These are phyloP conservation scores for Vimba vimba DNA, from an alignment of 2,113 vertebrate species.

Conservation along the genomic window DNA sequence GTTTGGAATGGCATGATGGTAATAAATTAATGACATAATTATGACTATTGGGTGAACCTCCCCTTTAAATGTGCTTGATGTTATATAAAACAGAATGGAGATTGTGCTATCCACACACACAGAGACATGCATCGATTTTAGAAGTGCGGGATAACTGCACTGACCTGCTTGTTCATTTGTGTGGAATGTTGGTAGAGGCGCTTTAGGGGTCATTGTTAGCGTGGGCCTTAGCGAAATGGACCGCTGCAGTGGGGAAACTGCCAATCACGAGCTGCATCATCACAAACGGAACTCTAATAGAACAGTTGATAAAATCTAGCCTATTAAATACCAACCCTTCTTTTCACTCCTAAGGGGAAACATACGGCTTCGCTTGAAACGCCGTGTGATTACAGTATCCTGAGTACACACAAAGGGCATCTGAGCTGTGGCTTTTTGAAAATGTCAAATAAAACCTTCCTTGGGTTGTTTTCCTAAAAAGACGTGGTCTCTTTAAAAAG, in stretches of 20 bases:
- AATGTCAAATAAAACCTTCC: constrained; percentile 44
- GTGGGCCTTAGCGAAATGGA: constrained; percentile 67
- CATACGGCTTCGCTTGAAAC: constrained; percentile 1
- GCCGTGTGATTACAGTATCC: constrained; percentile 12
- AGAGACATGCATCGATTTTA: constrained; percentile 65
- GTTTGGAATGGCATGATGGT: not conserved
- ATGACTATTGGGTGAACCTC: not conserved
- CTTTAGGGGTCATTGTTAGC: constrained; percentile 74
- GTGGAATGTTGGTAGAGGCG: constrained; percentile 71
- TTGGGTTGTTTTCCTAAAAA: constrained; percentile 51
- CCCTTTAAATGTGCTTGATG: constrained; percentile 22
- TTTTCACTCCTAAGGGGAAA: constrained; percentile 28
- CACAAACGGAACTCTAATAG: not conserved
- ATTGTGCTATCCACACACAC: constrained; percentile 43
- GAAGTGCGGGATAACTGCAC: constrained; percentile 53
- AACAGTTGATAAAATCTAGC: constrained; percentile 18
- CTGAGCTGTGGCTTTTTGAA: constrained; percentile 34
- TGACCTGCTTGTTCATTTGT: constrained; percentile 76
- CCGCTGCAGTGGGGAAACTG: constrained; percentile 39
- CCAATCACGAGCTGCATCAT: constrained; percentile 3
- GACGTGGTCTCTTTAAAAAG: constrained; percentile 52
- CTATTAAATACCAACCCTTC: constrained; percentile 30
- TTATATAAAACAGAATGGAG: constrained; percentile 31
- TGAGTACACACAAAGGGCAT: constrained; percentile 33
- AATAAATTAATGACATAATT: not conserved